Evolutionary conservation across 2,888 invertebrate species (phyloP).

Genomic region (Aleiodes testaceus): DNA sequence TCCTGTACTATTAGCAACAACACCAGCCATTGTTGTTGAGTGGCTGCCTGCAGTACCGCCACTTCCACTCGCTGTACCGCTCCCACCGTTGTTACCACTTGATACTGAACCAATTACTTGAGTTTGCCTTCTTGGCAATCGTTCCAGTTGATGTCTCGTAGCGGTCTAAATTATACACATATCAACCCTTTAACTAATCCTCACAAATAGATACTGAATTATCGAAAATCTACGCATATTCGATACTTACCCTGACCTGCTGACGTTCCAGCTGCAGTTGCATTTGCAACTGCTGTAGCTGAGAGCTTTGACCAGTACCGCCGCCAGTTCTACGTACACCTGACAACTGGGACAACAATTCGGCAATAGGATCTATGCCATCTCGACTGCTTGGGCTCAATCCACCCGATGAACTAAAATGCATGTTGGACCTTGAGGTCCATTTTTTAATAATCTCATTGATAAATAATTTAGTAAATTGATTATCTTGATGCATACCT

Average conservation of each 20-base stretch:
- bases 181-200: conserved; percentile 1
- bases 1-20: conserved; percentile 67
- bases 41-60: conserved; percentile 62
- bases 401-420: conserved; percentile 92
- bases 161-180: conserved; percentile 77
- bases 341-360: conserved; percentile 94
- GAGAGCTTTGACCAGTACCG: conserved; percentile 77
- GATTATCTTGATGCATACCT: conserved; percentile 71
- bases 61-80: conserved; percentile 49
- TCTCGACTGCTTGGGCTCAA: conserved; percentile 93
- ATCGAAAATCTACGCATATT: neutral
- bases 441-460: conserved; percentile 36
- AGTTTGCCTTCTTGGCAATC: conserved; percentile 87
- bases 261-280: conserved; percentile 93
- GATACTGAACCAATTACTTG: conserved; percentile 77
- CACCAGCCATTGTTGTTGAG: conserved; percentile 68
- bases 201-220: neutral
- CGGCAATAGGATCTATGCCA: conserved; percentile 97
- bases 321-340: conserved; percentile 86
- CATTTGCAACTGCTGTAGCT: conserved; percentile 95
- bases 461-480: neutral
- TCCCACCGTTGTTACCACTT: conserved; percentile 72
- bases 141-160: conserved; percentile 87
- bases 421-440: conserved; percentile 85
- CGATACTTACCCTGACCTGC: conserved; percentile 80